Evolutionary conservation across 2,888 invertebrate species (phyloP).

Genomic region (Nomada flava): DNA sequence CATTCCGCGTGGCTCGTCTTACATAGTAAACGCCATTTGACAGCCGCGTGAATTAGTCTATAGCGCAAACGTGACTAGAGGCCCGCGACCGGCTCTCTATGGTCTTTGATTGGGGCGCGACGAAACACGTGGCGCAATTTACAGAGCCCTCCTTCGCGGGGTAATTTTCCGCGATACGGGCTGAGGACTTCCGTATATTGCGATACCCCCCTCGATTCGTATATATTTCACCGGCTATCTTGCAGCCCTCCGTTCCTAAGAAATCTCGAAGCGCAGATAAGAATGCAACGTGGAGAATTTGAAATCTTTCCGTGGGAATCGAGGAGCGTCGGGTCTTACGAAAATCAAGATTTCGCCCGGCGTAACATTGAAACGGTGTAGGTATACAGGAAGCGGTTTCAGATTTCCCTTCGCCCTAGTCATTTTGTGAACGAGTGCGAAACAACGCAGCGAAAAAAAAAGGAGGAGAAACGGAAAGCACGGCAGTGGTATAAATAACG

Average conservation of each 20-base stretch:
- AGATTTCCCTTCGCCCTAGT: not conserved
- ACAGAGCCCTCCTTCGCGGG: slow-evolving; percentile 21
- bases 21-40: slow-evolving; percentile 62
- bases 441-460: slow-evolving; percentile 1
- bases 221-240: not conserved
- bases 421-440: not conserved
- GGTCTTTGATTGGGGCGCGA: slow-evolving; percentile 55
- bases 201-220: not conserved
- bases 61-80: slow-evolving; percentile 51
- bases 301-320: not conserved
- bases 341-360: too few species aligned
- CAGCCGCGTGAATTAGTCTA: slow-evolving; percentile 62
- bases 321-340: too few species aligned
- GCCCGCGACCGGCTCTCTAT: slow-evolving; percentile 19
- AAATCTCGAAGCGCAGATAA: not conserved
- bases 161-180: slow-evolving; percentile 36
- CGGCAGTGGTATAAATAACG: slow-evolving; percentile 11
- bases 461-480: not conserved
- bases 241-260: too few species aligned
- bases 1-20: slow-evolving; percentile 59
- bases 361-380: not conserved
- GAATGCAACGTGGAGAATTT: not conserved
- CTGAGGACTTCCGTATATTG: not conserved
- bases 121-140: slow-evolving; percentile 50
- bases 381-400: not conserved